These are phyloP conservation scores for Xestobium rufovillosum DNA, from an alignment of 2,888 invertebrate species.

Conservation along the genomic window DNA sequence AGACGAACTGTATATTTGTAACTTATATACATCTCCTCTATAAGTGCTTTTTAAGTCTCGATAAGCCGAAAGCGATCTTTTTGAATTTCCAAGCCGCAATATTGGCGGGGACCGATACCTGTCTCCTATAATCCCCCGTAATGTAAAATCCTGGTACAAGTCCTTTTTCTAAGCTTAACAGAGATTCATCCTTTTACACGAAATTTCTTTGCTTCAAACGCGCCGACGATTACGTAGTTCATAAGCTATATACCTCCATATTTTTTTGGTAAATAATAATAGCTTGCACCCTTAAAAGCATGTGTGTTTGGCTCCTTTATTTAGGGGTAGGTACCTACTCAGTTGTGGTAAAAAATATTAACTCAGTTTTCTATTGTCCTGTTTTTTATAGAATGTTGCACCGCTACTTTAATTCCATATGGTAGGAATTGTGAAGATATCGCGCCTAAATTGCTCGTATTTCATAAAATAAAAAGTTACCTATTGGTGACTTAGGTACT, in stretches of 20 bases:
- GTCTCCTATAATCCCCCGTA: conserved; percentile 39
- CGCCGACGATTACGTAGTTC: conserved; percentile 37
- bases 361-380: too few relatives aligned
- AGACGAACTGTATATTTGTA: too few relatives aligned
- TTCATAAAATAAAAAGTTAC: too few relatives aligned
- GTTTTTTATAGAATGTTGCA: too few relatives aligned
- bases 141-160: conserved; percentile 41
- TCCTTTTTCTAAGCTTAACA: conserved; percentile 38
- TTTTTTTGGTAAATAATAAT: conserved; percentile 9
- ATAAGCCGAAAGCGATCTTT: conserved; percentile 42
- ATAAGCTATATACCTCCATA: conserved; percentile 26
- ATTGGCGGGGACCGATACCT: conserved; percentile 37
- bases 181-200: conserved; percentile 39
- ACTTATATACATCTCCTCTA: conserved; percentile 30
- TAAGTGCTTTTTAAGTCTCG: conserved; percentile 39
- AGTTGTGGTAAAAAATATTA: too few relatives aligned
- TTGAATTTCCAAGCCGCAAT: conserved; percentile 38
- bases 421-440: too few relatives aligned
- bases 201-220: conserved; percentile 38
- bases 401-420: too few relatives aligned
- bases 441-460: too few relatives aligned
- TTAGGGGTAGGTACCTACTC: too few relatives aligned
- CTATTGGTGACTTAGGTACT: too few relatives aligned
- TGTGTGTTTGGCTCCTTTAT: too few relatives aligned
- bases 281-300: too few relatives aligned